Percentiles rank a stretch among this genome's conserved stretches.
Evolutionary conservation across 2,797 vertebrate genomes (phyloP).

Genomic region (Ibycter americanus): DNA sequence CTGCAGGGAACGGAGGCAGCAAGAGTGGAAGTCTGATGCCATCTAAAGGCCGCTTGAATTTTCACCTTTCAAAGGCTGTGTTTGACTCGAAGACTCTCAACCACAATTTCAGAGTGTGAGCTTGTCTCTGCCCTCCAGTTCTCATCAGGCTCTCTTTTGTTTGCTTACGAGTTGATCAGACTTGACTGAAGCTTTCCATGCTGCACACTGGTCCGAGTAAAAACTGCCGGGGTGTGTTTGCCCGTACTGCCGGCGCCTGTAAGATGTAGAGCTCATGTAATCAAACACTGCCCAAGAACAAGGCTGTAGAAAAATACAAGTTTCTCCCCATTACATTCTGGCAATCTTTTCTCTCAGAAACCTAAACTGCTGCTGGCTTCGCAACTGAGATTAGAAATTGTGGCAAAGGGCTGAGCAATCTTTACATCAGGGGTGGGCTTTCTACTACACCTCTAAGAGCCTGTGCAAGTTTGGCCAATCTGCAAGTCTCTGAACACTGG

Average conservation of each 20-base stretch:
- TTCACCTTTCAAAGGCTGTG: not conserved
- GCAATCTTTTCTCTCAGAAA: not conserved
- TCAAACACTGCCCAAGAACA: not conserved
- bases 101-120: not conserved
- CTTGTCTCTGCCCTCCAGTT: not conserved
- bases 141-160: not conserved
- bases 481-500: not conserved
- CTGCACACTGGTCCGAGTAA: not conserved
- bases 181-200: not conserved
- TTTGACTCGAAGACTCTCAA: not conserved
- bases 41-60: constrained; percentile 29
- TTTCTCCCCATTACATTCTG: not conserved
- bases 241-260: accelerated
- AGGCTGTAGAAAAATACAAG: not conserved
- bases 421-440: not conserved
- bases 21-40: constrained; percentile 4
- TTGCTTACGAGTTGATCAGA: not conserved
- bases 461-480: not conserved
- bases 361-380: not conserved
- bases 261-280: not conserved
- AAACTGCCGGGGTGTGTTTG: not conserved
- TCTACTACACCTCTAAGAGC: not conserved
- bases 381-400: not conserved
- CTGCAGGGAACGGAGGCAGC: not conserved
- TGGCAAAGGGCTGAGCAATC: not conserved